Percentiles rank a stretch among this genome's conserved stretches.
These are phyloP conservation scores for Gymnodraco acuticeps DNA, from an alignment of 2,797 vertebrate species.

Conservation along the genomic window DNA sequence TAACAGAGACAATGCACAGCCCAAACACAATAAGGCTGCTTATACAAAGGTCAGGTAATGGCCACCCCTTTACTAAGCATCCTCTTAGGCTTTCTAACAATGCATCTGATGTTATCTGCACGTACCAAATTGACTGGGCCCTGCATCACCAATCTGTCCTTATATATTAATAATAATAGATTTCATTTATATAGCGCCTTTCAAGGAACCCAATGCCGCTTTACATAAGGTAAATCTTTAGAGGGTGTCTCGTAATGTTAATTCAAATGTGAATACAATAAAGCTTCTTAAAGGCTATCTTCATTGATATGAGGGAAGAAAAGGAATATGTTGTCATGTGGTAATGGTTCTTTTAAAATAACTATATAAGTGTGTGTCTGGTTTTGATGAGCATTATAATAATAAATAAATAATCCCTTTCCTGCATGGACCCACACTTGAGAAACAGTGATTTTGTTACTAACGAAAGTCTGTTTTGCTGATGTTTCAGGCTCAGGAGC, in stretches of 20 bases:
- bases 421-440: too few species aligned
- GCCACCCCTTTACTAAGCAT: neutral
- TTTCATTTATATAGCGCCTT: too few species aligned
- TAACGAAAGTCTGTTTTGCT: neutral
- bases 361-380: neutral
- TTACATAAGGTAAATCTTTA: too few species aligned
- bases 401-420: neutral
- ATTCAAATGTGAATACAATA: neutral
- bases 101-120: neutral
- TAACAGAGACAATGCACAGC: too few species aligned
- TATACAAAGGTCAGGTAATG: neutral
- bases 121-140: too few species aligned
- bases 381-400: neutral
- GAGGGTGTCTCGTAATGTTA: too few species aligned
- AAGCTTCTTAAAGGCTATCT: neutral
- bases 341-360: neutral
- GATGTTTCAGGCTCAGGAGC: constrained; percentile 91
- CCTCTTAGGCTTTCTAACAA: neutral
- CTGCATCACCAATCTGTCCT: too few species aligned
- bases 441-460: neutral
- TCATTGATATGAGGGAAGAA: neutral
- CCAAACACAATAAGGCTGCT: neutral
- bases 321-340: too few species aligned
- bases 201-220: too few species aligned
- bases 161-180: too few species aligned